Evolutionary conservation across 1,140 invertebrate genomes (phyloP), one percentile per base, ranked within the genome.

Genomic region (Thereuonema tuberculata): DNA sequence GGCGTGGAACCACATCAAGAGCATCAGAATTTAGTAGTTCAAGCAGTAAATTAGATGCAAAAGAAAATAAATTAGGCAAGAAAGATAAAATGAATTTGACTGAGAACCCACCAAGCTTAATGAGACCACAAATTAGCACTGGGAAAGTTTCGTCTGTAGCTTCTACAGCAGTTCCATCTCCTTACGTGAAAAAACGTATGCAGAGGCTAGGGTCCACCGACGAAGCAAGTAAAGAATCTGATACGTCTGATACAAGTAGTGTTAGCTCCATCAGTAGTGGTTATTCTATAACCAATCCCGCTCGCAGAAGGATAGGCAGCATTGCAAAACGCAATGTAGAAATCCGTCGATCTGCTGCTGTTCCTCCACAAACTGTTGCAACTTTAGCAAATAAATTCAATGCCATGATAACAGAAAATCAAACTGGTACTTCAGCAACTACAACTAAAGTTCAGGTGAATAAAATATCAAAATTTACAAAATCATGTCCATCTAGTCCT

Each of bases 371-470:
- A 57, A 31, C 25, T 5, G 56, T 57, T 31, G 56, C 56, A 12
- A 57, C 5, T 57, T 46, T 57, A 15, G 23, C 56, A 14, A 57
- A 43, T 23, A 31, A 57, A 57, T 57, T 57, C 23, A 57, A 57
- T 46, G 56, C 56, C 15, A 57, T 57, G 5, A 57, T 57, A 9
- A 5, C 28, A 5, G 5, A 57, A 17, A 57, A 57, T 24, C 28
- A 57, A 3, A 5, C 5, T 31, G 3, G 9, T 46, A 2, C 5
- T 23, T 2, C 15, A 14, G 23, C 5, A 31, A 21, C 2, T 43
- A 26, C 5, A 24, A 29, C 28, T 43, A 5, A 9, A 55, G 25
- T 5, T 5, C 12, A 37, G 5, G 5, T 37, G 17, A 17, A 37
- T 37, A 9, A 5, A 37, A 37, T 9, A 9, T 37, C 31, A 5